Evolutionary conservation across 2,888 invertebrate species (phyloP).

Genomic region (Anaspis maculata): DNA sequence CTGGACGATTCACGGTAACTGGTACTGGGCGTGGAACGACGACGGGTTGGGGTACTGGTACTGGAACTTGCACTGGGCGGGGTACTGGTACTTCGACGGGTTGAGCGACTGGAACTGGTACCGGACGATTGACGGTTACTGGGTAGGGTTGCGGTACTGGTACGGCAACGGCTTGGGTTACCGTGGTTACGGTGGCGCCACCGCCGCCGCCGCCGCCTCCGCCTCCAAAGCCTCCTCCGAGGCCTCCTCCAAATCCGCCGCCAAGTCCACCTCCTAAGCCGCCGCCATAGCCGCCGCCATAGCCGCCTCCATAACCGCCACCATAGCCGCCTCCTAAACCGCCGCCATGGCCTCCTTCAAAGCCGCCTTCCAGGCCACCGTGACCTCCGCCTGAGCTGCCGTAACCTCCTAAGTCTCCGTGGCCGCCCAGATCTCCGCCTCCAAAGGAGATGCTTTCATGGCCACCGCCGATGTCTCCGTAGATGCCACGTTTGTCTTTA

Average conservation of each 20-base stretch:
- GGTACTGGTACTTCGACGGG: conserved; percentile 47
- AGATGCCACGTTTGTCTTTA: too few species aligned
- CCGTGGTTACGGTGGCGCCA: conserved; percentile 34
- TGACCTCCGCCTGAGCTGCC: not conserved
- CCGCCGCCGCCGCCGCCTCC: conserved; percentile 34
- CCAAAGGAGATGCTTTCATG: too few species aligned
- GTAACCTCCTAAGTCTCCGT: too few species aligned
- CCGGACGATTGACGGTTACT: conserved; percentile 43
- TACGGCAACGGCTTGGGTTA: conserved; percentile 34
- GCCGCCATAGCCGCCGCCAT: conserved; percentile 5
- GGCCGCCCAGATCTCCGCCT: too few species aligned
- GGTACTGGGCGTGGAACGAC: conserved; percentile 36
- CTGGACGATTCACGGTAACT: conserved; percentile 35
- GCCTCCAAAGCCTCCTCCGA: conserved; percentile 8
- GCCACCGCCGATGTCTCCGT: too few species aligned
- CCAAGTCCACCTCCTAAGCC: conserved; percentile 6
- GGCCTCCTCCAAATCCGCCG: conserved; percentile 7
- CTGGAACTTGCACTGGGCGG: conserved; percentile 42
- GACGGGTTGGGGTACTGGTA: conserved; percentile 37
- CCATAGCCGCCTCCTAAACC: not conserved
- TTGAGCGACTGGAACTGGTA: conserved; percentile 48
- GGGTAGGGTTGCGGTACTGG: conserved; percentile 38
- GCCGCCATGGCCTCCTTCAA: not conserved
- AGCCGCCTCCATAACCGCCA: not conserved
- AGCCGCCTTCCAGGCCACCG: not conserved